Percentiles rank a stretch among this genome's conserved stretches.
Evolutionary conservation across 2,797 vertebrate species (phyloP).

Genomic region (Sebastes paucispinis): DNA sequence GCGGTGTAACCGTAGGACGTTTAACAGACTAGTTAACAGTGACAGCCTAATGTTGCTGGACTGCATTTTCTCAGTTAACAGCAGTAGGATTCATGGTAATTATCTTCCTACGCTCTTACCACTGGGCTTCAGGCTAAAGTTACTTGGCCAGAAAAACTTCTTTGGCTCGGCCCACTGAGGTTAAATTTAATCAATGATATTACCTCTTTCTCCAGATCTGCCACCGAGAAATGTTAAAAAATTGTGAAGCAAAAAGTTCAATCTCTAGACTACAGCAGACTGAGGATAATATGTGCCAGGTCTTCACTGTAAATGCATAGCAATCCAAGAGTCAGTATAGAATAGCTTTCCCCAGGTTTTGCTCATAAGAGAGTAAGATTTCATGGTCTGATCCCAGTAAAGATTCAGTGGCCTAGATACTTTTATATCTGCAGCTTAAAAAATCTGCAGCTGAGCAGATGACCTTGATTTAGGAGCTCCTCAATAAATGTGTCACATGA

Average conservation of each 20-base stretch:
- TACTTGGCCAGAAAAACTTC: slow-evolving; percentile 8
- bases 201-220: background rate
- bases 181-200: slow-evolving; percentile 24
- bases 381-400: slow-evolving; percentile 13
- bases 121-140: slow-evolving; percentile 1
- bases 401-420: slow-evolving; percentile 44
- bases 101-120: background rate
- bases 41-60: background rate
- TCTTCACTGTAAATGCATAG: background rate
- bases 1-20: background rate
- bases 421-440: slow-evolving; percentile 44
- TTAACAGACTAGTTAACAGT: background rate
- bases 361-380: slow-evolving; percentile 1
- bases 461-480: slow-evolving; percentile 55
- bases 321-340: background rate
- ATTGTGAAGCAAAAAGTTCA: background rate
- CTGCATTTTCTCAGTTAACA: background rate
- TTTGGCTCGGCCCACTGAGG: background rate
- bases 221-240: background rate
- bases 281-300: background rate
- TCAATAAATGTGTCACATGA: slow-evolving; percentile 50
- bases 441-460: slow-evolving; percentile 25
- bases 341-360: slow-evolving; percentile 7
- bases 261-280: background rate
- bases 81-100: background rate